Conservation (phyloP, 1,140 invertebrate genomes). For the Musca domestica region DNA sequence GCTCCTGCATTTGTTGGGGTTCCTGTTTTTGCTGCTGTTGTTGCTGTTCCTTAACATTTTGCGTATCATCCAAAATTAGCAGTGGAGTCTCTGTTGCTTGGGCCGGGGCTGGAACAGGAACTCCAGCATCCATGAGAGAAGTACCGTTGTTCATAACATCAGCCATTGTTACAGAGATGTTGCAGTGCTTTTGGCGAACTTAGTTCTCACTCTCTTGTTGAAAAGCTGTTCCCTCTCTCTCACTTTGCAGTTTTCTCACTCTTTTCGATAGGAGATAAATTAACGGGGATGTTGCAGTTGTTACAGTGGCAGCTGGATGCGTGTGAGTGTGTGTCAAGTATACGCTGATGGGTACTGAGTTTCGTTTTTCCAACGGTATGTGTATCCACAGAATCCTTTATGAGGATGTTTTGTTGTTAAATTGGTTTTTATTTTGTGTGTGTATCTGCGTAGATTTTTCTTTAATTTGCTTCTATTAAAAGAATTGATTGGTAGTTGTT, state of each 20-base stretch:
- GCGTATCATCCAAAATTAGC: background rate
- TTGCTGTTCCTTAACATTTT: conserved; percentile 6
- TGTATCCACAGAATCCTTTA: conserved; percentile 10
- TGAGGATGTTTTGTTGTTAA: background rate
- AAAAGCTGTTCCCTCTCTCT: background rate
- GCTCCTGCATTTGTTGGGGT: background rate
- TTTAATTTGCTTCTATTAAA: conserved; percentile 2
- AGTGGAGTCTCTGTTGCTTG: background rate
- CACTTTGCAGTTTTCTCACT: background rate
- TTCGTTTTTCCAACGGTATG: conserved; percentile 4
- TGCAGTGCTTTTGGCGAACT: no score
- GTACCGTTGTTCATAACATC: conserved; percentile 14
- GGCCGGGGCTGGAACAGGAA: background rate
- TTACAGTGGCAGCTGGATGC: background rate
- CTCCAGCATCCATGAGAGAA: background rate
- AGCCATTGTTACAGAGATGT: background rate
- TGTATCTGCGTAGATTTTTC: conserved; percentile 8
- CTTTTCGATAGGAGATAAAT: no score
- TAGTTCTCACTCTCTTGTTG: no score
- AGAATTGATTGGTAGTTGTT: background rate
- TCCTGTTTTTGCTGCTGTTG: background rate
- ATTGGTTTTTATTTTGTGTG: conserved; percentile 4
- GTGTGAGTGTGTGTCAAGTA: no score
- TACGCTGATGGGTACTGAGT: background rate
- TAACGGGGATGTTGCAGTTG: background rate